phyloP scores from a whole-genome alignment of 1,140 invertebrate genomes.

The Zaprionus inermis region DNA sequence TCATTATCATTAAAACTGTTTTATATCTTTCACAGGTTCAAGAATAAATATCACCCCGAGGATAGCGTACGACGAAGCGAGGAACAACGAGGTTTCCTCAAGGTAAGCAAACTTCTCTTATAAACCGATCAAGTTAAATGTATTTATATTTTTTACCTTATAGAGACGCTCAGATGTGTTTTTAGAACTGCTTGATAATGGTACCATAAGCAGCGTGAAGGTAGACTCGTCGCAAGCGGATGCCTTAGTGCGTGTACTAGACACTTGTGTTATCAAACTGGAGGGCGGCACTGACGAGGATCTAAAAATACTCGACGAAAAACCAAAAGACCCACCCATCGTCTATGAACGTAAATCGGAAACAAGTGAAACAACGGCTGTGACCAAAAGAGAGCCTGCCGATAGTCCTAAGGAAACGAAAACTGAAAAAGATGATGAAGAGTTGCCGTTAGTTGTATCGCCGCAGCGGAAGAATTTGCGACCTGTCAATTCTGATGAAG shows the following conservation, averaged over 20 bases:
- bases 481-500: constrained; percentile 70
- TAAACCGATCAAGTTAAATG: neutral
- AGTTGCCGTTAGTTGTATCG: constrained; percentile 75
- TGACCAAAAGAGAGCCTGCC: constrained; percentile 71
- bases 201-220: constrained; percentile 90
- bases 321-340: constrained; percentile 78
- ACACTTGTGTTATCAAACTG: constrained; percentile 98
- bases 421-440: constrained; percentile 31
- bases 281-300: constrained; percentile 99
- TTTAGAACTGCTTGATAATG: constrained; percentile 91
- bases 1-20: neutral
- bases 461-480: constrained; percentile 34
- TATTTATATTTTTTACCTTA: constrained; percentile 13
- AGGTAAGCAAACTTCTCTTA: constrained; percentile 86
- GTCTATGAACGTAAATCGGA: constrained; percentile 56
- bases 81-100: constrained; percentile 92
- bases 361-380: constrained; percentile 35
- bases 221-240: constrained; percentile 96
- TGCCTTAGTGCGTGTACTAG: constrained; percentile 93
- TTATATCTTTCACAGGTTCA: constrained; percentile 91
- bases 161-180: constrained; percentile 94
- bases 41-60: constrained; percentile 99
- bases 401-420: constrained; percentile 69
- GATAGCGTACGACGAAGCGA: constrained; percentile 96
- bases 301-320: constrained; percentile 91